Evolutionary conservation across 2,113 vertebrate genomes (phyloP), one percentile per base, ranked within the genome.

Genomic region (Hemibagrus wyckioides): DNA sequence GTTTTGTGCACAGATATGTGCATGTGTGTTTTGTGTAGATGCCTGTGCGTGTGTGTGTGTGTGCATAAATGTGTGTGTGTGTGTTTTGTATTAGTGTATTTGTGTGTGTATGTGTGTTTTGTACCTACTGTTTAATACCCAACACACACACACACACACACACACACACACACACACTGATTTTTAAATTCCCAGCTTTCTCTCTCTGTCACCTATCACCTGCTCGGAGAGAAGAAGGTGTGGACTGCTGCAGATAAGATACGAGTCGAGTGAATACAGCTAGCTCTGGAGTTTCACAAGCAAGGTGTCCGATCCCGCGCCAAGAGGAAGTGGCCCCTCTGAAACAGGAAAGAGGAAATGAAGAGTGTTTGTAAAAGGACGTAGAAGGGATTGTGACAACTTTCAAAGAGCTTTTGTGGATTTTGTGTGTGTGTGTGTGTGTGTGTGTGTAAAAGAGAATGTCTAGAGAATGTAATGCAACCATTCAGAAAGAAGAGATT

Each of bases 351-450:
- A 89, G 80, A 82, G 90, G 90, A 90, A 57, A 73, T 80, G 65
- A 86, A 90, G 89, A 88, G 79, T 88, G 87, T 90, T 90, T 90
- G 75, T 86, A 80, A 86, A 84, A 86, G 89, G 89, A 90, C 33
- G 61, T 79, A 48, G 86, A 79, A 41, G 44, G 84, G 84, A 86
- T 86, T 84, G 73, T 80, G 69, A 84, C 82, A 82, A 48, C 44
- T 81, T 83, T 87, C 50, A 81, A 57, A 76, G 86, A 79, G 80
- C 83, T 79, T 79, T 54, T 82, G 59, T 80, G 80, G 83, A 50
- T 30, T 77, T 14, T 77, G 44, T 50, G 44, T 50, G 44, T 77
- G n/a, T n/a, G n/a, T 73, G 19, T 73, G 17, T 19, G 14, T 67
- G 14, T 54, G 76, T 69, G 48, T n/a, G 28, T 30, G n/a, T 63